These are phyloP conservation scores for Uloborus diversus DNA, from an alignment of 1,140 invertebrate genomes.

Conservation along the genomic window DNA sequence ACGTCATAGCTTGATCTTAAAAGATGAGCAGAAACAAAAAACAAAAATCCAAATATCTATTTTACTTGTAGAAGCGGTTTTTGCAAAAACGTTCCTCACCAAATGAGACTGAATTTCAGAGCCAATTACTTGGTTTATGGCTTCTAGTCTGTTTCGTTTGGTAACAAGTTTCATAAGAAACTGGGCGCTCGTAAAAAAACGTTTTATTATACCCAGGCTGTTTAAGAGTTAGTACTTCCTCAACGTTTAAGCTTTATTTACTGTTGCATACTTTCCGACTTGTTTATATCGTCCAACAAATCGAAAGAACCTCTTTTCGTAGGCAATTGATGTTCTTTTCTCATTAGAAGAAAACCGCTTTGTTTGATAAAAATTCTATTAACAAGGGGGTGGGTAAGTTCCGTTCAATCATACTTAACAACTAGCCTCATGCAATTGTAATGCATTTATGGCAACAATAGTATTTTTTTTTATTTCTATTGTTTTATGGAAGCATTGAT, in stretches of 20 bases:
- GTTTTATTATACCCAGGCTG: conserved; percentile 25
- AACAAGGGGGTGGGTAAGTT: too few relatives aligned
- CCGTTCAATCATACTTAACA: too few relatives aligned
- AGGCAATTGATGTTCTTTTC: conserved; percentile 1
- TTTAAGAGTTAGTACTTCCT: conserved; percentile 17
- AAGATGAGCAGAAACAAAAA: neutral
- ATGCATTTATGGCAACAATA: too few relatives aligned
- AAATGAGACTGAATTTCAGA: conserved; percentile 41
- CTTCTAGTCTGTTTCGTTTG: conserved; percentile 44
- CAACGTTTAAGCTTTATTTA: conserved; percentile 47
- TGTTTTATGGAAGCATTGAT: too few relatives aligned
- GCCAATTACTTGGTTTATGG: conserved; percentile 47
- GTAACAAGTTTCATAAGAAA: conserved; percentile 20
- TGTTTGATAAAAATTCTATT: conserved; percentile 5
- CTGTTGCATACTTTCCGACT: conserved; percentile 35
- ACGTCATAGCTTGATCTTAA: neutral
- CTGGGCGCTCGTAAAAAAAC: conserved; percentile 23
- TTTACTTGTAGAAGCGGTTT: conserved; percentile 10
- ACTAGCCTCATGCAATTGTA: too few relatives aligned
- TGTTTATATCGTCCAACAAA: neutral
- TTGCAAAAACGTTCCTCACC: conserved; percentile 9
- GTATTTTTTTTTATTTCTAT: too few relatives aligned
- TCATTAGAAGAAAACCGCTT: conserved; percentile 20
- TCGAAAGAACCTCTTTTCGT: neutral
- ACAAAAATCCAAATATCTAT: conserved; percentile 6